Base-by-base conservation (phyloP, 1,140 invertebrate genomes). In the Panagrolaimus sp. region DNA sequence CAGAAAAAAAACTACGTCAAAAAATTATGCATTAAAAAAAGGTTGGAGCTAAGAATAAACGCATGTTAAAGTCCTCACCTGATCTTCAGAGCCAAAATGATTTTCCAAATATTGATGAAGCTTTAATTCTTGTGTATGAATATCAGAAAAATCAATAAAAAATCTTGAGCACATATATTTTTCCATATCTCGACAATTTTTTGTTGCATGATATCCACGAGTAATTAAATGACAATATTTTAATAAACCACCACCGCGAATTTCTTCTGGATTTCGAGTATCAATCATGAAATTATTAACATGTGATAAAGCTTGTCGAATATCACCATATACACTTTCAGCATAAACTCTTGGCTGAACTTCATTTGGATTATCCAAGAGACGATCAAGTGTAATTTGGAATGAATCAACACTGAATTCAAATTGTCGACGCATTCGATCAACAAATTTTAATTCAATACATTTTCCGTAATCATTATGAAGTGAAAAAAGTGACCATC, bases 131-230 rank as follows among this genome's bases (percentile, higher is more conserved):
- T 98, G 95, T 80, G 92, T 91, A 47, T 87, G 87, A 53, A 96
- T 89, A 84, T 97, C 93, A n/a, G 92, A 90, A 85, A 98, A 99
- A 85, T 99, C 96, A 83, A 99, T 99, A 87, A 98, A 99, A 88
- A 98, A 99, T 71, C 96, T 88, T 64, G 96, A 98, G 88, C 96
- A 99, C 96, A 99, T 99, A 87, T 98, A 98, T 53, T 92, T 89
- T 86, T 99, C 93, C 72, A 98, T 87, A 16, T 84, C 83, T 83
- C 93, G 92, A 77, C 96, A 94, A 80, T 91, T 88, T 73, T 92
- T 87, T 31, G 91, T 91, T 11, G 94, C 89, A 74, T 89, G 88
- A 86, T 96, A 98, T 79, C 90, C 91, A 79, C 92, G 90, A 1
- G 94, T 92, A 67, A 98, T 86, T 70, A 99, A 88, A 83, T 93